These are phyloP conservation scores for Jacana jacana DNA, from an alignment of 2,113 vertebrate genomes.

Conservation along the genomic window DNA sequence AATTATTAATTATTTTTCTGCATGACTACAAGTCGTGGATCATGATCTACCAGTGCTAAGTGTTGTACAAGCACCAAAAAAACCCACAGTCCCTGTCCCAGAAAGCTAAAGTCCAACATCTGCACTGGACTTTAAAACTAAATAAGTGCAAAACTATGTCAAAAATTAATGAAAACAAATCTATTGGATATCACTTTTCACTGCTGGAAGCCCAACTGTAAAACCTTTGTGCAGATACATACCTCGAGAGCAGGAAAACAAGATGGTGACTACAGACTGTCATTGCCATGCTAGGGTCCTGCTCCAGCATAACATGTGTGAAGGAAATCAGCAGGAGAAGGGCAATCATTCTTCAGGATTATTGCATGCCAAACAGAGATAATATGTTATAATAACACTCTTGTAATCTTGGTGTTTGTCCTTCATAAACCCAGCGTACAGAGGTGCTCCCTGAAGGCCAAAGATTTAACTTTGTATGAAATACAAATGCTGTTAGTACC, in stretches of 20 bases:
- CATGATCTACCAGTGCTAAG: background rate
- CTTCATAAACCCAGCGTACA: background rate
- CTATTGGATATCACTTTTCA: background rate
- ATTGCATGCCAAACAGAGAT: background rate
- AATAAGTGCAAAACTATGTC: background rate
- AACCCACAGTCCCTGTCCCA: background rate
- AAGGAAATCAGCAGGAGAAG: background rate
- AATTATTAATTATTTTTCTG: constrained; percentile 36
- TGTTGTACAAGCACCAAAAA: constrained; percentile 14
- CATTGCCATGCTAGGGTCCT: background rate
- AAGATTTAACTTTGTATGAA: background rate
- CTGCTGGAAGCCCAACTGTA: background rate
- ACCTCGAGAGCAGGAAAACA: background rate
- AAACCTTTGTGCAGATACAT: background rate
- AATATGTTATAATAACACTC: background rate
- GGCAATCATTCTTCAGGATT: background rate
- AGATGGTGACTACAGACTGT: background rate
- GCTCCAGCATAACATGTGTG: background rate
- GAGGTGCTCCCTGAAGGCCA: background rate
- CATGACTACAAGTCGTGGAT: background rate
- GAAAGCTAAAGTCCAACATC: constrained; percentile 36
- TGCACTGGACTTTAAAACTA: background rate
- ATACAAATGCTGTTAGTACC: background rate
- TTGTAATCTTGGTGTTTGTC: background rate
- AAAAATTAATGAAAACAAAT: background rate